Percentiles rank a stretch among this genome's conserved stretches.
phyloP scores from a whole-genome alignment of 1,140 invertebrate species.

The Ctenoplectra terminalis region DNA sequence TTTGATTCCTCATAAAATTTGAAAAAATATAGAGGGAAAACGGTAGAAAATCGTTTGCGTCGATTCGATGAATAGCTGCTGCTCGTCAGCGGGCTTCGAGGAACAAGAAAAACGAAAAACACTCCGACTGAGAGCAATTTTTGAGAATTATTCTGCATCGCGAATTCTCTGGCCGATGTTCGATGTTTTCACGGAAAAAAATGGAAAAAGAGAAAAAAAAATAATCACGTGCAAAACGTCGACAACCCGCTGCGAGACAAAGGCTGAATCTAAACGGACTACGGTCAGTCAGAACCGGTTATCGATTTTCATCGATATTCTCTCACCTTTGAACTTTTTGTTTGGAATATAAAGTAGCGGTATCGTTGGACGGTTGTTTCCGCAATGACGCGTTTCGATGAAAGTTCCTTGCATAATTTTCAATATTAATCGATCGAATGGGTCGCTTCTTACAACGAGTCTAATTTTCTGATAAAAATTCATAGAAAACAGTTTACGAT shows the following conservation, averaged over 20 bases:
- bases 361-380: background rate
- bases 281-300: slow-evolving; percentile 11
- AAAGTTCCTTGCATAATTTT: slow-evolving; percentile 6
- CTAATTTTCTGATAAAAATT: background rate
- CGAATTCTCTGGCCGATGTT: background rate
- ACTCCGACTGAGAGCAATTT: background rate
- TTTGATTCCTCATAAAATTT: no score
- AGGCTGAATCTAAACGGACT: slow-evolving; percentile 1
- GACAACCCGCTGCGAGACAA: background rate
- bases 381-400: background rate
- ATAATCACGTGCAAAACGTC: slow-evolving; percentile 1
- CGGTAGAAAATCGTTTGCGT: background rate
- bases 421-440: background rate
- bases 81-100: background rate
- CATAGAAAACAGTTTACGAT: background rate
- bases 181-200: background rate
- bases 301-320: slow-evolving; percentile 14
- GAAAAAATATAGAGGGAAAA: no score
- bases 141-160: background rate
- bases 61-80: background rate
- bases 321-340: background rate
- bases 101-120: background rate
- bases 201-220: no score
- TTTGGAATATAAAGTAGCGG: slow-evolving; percentile 15
- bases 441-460: background rate